phyloP scores from a whole-genome alignment of 2,113 vertebrate genomes.

The Oryzias javanicus region DNA sequence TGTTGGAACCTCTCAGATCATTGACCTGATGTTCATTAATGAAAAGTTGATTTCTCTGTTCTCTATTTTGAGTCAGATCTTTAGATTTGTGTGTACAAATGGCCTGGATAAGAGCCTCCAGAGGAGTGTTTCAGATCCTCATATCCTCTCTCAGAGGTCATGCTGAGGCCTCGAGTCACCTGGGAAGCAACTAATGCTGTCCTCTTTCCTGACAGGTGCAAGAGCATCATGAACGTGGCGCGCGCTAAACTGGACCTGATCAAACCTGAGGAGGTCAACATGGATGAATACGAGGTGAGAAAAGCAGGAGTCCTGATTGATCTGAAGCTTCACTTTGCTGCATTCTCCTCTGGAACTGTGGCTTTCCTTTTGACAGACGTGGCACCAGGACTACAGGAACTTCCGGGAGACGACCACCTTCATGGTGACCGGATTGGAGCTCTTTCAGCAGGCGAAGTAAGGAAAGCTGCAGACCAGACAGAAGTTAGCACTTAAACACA shows the following conservation, averaged over 20 bases:
- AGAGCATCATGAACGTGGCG: constrained; percentile 96
- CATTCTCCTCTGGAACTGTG: too few species aligned
- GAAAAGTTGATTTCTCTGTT: constrained; percentile 70
- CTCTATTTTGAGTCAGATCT: constrained; percentile 76
- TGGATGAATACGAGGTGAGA: constrained; percentile 94
- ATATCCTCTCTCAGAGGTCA: constrained; percentile 70
- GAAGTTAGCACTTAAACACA: too few species aligned
- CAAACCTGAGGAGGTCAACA: constrained; percentile 93
- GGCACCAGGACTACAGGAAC: constrained; percentile 93
- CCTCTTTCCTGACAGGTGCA: constrained; percentile 80
- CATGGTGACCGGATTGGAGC: constrained; percentile 92
- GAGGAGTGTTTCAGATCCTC: constrained; percentile 70
- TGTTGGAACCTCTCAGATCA: constrained; percentile 54
- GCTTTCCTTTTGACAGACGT: constrained; percentile 76
- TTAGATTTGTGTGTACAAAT: constrained; percentile 70
- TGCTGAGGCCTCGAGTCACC: constrained; percentile 53
- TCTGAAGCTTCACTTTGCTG: too few species aligned
- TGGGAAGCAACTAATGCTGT: constrained; percentile 48
- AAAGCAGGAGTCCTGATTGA: background rate
- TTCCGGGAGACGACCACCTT: constrained; percentile 92
- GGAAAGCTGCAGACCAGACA: constrained; percentile 56
- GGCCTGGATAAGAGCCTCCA: constrained; percentile 69
- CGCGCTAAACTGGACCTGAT: constrained; percentile 95
- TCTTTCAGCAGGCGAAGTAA: constrained; percentile 89
- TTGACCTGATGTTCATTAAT: constrained; percentile 71